Evolutionary conservation across 64 coral and sea anemone genomes (phyloP), one percentile per base, ranked within the genome.

Genomic region (Cladopsammia gracilis): DNA sequence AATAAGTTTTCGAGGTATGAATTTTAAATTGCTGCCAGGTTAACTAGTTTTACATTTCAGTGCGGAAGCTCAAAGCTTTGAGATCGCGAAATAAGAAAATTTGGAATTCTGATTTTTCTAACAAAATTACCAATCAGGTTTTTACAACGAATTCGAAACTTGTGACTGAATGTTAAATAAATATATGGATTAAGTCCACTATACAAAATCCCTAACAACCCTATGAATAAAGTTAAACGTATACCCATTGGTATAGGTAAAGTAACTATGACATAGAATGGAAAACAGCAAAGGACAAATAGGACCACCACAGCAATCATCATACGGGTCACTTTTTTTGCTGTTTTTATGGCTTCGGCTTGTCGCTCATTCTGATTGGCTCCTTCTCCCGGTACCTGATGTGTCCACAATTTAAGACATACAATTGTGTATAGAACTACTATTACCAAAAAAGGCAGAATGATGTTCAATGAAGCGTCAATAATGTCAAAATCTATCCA

Each of bases 321-420:
- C 75, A 77, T 77, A 6, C 7, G 75, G 48, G 75, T 77, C 22
- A 77, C 75, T 25, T 77, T 77, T 77, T n/a, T 77, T 20, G 75
- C 75, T 25, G 50, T 57, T 25, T 52, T 54, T 12, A 77, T 77
- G 20, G 50, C 48, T 24, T 77, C 20, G 15, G 16, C n/a, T 24
- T 77, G 75, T 12, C 75, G 49, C 48, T 77, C 48, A 25, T 77
- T 57, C 11, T 77, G 48, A 54, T 25, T 77, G 48, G 75, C 46
- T 77, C 75, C 75, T 77, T 77, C 75, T 57, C 75, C 50, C 10
- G 75, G 75, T 54, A 54, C 75, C 22, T 77, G 3, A 13, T 48
- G 75, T 77, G 50, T 23, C 75, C 75, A 77, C 11, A 77, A 19
- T 26, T 57, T 77, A 49, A 51, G 20, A 2, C 75, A 77, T 24